Base-by-base conservation (phyloP, 2,888 invertebrate genomes). In the Drosophila maculinotata region DNA sequence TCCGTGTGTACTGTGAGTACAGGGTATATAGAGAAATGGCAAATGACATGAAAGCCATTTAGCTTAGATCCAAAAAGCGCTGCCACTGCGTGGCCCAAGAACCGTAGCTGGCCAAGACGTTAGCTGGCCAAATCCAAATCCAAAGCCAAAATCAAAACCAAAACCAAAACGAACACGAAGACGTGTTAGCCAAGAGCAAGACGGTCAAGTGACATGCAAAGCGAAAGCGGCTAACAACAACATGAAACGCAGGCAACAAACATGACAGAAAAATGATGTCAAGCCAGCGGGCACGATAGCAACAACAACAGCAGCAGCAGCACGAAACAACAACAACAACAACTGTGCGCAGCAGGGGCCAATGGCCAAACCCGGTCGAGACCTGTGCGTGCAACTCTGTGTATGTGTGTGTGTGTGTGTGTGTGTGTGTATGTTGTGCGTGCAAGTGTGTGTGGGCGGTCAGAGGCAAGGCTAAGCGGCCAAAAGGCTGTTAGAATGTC, bases 401-500 rank as follows among this genome's bases (percentile, higher is more conserved):
- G 28, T 36, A 39, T 20, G 53, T 60, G 48, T 49, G 44, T 48
- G 12, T 2, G 20, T 25, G 23, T n/a, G 12, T 41, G 12, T 30
- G 15, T 35, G 42, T 17, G 59, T 54, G 51, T 44, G 42, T 51
- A 12, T 30, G 36, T n/a, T 35, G 42, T 17, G 59, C 53, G 51
- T 44, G 42, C 47, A 12, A 25, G 36, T 39, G 26, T 42, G 56
- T 35, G 54, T 62, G 63, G 63, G 59, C 51, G 71, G 62, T 15
- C 53, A 63, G 58, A 69, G 75, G 58, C 69, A 54, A 69, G 58
- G 64, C 64, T 65, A 54, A 65, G 28, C 39, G 59, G 25, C 60
- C 54, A 57, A 82, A 80, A 76, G 79, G 73, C 68, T 79, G 63
- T 63, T 65, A 63, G 79, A 83, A 87, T 79, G 85, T 81, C 87